Evolutionary conservation across 2,888 invertebrate genomes (phyloP), one percentile per base, ranked within the genome.

Genomic region (Dioctria rufipes): DNA sequence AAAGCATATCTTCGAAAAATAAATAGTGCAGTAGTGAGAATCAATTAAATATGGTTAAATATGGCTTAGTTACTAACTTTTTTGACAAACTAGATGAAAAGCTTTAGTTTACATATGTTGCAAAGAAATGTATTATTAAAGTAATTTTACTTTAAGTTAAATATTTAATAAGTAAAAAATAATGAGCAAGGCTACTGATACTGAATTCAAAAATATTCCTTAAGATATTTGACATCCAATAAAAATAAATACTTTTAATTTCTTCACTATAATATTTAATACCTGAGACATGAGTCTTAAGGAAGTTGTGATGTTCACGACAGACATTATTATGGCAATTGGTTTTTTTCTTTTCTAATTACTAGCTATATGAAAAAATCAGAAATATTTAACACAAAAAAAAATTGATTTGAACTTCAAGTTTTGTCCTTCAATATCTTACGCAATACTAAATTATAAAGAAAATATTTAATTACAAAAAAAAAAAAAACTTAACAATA

Each of bases 391-490:
- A 78, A 25, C 42, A 49, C 37, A 67, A 51, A 78, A 66, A 66
- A n/a, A 43, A 78, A 42, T 63, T 54, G 81, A 81, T 81, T 80
- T 80, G 77, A 77, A 79, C 80, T 71, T 77, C 81, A 80, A 80
- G 80, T 65, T 61, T 25, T 71, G 63, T 75, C 73, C 79, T 51
- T 65, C 54, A 54, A 78, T 11, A 78, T 67, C 40, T 73, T 69
- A 58, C 51, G 46, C 40, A 58, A 65, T 73, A 8, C 54, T 54
- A 11, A 54, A 54, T 54, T 6, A 4, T 11, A 54, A 54, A 54
- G 11, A n/a, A n/a, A 25, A 25, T 25, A 25, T 25, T 25, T 25
- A 1, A 25, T 67, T 67, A 61, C 61, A 43, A 25, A 40, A 49
- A 78, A 78, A 78, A 78, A 78, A 40, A 49, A 66, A 66, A 54